Conservation (phyloP, 2,888 invertebrate genomes). For the Eupithecia inturbata region DNA sequence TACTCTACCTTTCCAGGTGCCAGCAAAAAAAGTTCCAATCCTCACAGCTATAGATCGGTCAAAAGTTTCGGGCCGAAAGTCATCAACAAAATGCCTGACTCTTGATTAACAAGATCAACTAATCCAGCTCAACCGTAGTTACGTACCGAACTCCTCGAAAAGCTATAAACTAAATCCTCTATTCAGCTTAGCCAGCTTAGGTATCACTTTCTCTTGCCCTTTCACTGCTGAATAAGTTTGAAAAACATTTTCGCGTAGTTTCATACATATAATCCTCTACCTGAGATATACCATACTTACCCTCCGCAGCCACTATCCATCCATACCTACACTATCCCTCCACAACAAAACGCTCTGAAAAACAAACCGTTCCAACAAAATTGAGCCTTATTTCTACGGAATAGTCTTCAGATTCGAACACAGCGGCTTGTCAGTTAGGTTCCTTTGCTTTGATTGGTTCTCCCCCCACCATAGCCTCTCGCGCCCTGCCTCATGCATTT, state of each 20-base stretch:
- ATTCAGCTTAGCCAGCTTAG: conserved; percentile 49
- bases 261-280: conserved; percentile 79
- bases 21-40: neutral
- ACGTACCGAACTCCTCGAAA: conserved; percentile 29
- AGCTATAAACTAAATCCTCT: conserved; percentile 43
- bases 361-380: conserved; percentile 36
- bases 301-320: conserved; percentile 80
- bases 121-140: conserved; percentile 24
- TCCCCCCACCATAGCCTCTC: conserved; percentile 79
- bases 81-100: neutral
- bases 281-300: conserved; percentile 82
- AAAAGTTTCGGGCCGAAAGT: neutral
- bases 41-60: neutral
- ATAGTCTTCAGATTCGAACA: conserved; percentile 47
- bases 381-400: neutral
- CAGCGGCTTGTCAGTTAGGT: conserved; percentile 47
- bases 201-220: conserved; percentile 81
- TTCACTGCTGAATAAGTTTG: conserved; percentile 79
- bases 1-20: neutral
- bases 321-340: conserved; percentile 70
- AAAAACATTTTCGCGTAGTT: conserved; percentile 81
- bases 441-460: conserved; percentile 52
- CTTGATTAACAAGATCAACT: conserved; percentile 16
- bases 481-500: conserved; percentile 85
- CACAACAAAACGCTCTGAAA: conserved; percentile 42